These are phyloP conservation scores for Prochilodus magdalenae DNA, from an alignment of 2,113 vertebrate species.

Conservation along the genomic window DNA sequence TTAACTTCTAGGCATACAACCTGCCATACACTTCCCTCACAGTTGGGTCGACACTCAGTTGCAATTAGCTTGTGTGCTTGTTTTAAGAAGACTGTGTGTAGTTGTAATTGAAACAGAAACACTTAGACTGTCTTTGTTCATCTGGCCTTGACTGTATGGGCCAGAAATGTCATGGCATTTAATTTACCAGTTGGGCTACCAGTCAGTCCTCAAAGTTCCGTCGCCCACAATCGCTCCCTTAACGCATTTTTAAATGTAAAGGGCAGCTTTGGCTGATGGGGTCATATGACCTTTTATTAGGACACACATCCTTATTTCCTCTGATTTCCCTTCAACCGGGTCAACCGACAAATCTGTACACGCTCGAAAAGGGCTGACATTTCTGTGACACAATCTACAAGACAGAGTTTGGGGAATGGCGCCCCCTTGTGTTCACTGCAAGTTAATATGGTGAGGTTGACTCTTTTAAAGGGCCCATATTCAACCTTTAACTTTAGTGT, in stretches of 20 bases:
- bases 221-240: neutral
- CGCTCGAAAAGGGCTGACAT: neutral
- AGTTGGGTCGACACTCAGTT: no score
- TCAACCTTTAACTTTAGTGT: no score
- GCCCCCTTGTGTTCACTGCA: no score
- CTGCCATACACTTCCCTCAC: no score
- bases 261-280: neutral
- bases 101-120: neutral
- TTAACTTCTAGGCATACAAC: no score
- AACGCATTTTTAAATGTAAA: neutral
- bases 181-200: neutral
- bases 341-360: neutral
- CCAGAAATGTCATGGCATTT: neutral
- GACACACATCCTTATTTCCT: neutral
- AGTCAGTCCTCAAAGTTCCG: neutral
- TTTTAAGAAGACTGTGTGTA: neutral
- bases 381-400: neutral
- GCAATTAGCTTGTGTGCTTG: neutral
- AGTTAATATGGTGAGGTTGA: no score
- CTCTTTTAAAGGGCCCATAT: no score
- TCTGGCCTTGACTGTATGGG: neutral
- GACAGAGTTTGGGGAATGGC: neutral
- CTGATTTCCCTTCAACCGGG: neutral
- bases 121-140: neutral
- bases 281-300: conserved; percentile 14